Evolutionary conservation across 2,797 vertebrate species (phyloP).

Genomic region (Aldrovandia affinis): DNA sequence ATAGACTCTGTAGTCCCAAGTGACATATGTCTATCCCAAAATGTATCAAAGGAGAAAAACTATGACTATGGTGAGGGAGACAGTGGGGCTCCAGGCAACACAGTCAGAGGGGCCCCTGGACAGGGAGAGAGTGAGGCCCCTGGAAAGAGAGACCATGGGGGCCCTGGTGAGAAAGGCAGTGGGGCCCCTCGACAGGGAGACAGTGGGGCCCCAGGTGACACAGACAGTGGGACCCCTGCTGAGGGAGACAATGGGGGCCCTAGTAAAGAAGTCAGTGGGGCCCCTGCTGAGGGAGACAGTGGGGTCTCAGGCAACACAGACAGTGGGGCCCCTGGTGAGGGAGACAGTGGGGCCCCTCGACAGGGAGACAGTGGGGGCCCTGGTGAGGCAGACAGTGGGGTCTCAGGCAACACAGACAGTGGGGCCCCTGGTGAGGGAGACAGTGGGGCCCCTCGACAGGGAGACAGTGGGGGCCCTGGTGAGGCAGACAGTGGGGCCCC

Average conservation of each 20-base stretch:
- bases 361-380: too few relatives aligned
- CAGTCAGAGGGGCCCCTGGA: background rate
- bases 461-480: background rate
- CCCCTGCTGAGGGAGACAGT: background rate
- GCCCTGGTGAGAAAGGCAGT: background rate
- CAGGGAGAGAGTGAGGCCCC: background rate
- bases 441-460: background rate
- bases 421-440: too few relatives aligned
- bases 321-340: too few relatives aligned
- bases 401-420: too few relatives aligned
- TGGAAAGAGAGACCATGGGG: background rate
- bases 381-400: too few relatives aligned
- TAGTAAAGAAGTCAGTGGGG: background rate
- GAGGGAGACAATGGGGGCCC: background rate
- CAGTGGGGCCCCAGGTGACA: background rate
- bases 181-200: background rate
- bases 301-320: too few relatives aligned
- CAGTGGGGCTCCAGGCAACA: too few relatives aligned
- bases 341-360: too few relatives aligned
- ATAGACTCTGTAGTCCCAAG: background rate
- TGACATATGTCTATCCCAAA: background rate
- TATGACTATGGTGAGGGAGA: too few relatives aligned
- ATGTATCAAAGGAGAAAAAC: background rate
- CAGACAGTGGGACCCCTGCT: background rate
- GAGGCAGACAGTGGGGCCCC: background rate